These are phyloP conservation scores for Strongylocentrotus purpuratus DNA, from an alignment of 35 echinoderm and acorn worm genomes.

Conservation along the genomic window DNA sequence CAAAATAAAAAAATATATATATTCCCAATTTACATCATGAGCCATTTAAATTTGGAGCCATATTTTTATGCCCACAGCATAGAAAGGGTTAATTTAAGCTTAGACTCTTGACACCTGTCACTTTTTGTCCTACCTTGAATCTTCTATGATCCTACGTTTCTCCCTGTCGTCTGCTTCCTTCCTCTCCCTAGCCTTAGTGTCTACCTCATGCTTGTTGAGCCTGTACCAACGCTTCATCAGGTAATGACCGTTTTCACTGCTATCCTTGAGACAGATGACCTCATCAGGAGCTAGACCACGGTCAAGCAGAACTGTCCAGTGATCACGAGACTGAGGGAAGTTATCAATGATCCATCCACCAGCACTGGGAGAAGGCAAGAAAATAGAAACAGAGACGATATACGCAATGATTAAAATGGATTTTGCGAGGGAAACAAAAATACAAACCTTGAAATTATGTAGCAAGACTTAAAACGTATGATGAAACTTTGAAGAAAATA, in stretches of 20 bases:
- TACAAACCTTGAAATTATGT: no score
- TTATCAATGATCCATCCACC: constrained; percentile 99
- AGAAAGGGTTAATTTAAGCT: not conserved
- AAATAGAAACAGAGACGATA: not conserved
- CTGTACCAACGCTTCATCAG: constrained; percentile 96
- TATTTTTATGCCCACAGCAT: not conserved
- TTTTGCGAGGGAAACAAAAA: not conserved
- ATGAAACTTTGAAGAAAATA: no score
- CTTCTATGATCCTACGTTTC: constrained; percentile 82
- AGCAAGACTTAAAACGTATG: no score
- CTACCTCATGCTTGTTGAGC: constrained; percentile 93
- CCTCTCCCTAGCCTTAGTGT: constrained; percentile 78
- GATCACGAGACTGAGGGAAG: constrained; percentile 92
- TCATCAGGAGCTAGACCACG: constrained; percentile 92
- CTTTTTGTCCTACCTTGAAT: constrained; percentile 76
- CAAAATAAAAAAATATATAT: no score
- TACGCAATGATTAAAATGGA: not conserved
- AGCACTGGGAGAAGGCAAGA: constrained; percentile 57
- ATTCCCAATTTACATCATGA: not conserved
- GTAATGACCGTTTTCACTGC: constrained; percentile 73
- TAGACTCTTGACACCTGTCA: not conserved
- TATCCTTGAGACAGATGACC: constrained; percentile 88
- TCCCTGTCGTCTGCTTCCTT: constrained; percentile 88
- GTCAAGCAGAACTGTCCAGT: constrained; percentile 93
- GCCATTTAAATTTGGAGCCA: not conserved